Base-by-base conservation (phyloP, 2,888 invertebrate genomes). In the Sinodicranocentrus sp. region DNA sequence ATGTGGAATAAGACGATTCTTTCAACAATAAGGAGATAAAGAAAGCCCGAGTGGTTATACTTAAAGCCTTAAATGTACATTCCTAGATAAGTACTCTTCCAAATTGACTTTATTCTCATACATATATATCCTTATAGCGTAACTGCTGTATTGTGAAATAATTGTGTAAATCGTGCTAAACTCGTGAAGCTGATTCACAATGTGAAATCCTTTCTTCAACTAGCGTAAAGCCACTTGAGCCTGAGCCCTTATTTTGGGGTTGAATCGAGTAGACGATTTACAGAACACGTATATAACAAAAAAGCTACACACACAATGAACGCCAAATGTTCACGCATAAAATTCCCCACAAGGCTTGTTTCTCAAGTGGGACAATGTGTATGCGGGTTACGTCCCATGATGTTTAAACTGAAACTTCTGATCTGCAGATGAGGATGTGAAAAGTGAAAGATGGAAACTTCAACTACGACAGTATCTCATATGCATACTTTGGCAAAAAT, bases 311-410 rank as follows among this genome's bases (percentile, higher is more conserved):
- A 33, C 68, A 70, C 17, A 52, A 52, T 52, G 54, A 52, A 8
- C 26, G 28, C 54, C 70, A 33, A 68, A 26, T 68, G 68, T 68
- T 68, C 71, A 71, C 71, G 54, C 71, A 71, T 44, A 71, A 71
- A 71, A 71, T 71, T 71, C 71, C 71, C 71, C 71, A 71, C 71
- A 54, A 71, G 57, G 71, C 54, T 68, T 33, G 57, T 57, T 54
- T 21, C 65, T 71, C 71, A 71, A 71, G 71, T 71, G 71, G 71
- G 57, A 68, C 71, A 71, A 71, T 71, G 52, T 70, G 28, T 17
- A 52, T 71, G 23, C 71, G 57, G 71, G 33, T 23, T 71, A 33
- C 21, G 15, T 39, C 54, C 54, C 33, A n/a, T n/a, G n/a, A n/a
- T n/a, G 33, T 33, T 33, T 10, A n/a, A n/a, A 33, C 33, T 10